A percentile compares a stretch with the other conserved stretches of the same genome.
These are phyloP conservation scores for Calcarius lapponicus DNA, from an alignment of 2,797 vertebrate species.

Conservation along the genomic window DNA sequence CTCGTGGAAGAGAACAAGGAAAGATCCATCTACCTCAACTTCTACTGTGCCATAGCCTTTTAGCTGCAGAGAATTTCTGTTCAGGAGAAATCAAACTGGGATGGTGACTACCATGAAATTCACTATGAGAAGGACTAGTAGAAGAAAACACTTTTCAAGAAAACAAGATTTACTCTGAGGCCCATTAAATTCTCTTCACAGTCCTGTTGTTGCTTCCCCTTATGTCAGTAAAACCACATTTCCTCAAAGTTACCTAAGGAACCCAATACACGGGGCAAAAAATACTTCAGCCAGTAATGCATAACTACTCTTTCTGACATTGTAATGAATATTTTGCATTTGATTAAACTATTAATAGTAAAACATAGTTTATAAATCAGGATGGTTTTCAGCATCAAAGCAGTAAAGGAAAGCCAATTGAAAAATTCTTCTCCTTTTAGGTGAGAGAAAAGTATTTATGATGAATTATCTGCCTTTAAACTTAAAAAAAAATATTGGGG, in stretches of 20 bases:
- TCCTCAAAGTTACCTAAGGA: neutral
- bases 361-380: neutral
- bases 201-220: neutral
- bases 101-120: neutral
- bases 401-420: neutral
- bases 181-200: neutral
- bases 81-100: neutral
- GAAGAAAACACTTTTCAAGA: neutral
- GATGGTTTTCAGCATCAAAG: neutral
- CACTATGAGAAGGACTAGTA: neutral
- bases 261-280: neutral
- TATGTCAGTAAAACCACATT: neutral
- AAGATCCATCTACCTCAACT: neutral
- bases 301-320: neutral
- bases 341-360: neutral
- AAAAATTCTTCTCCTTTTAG: neutral
- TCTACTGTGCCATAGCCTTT: neutral
- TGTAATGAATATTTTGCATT: neutral
- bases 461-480: neutral
- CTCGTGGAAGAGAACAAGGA: neutral
- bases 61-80: neutral
- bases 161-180: neutral
- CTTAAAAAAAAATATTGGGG: neutral
- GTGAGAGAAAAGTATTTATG: neutral
- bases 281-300: neutral